These are phyloP conservation scores for Eurystomus gularis DNA, from an alignment of 2,113 vertebrate genomes.

Conservation along the genomic window DNA sequence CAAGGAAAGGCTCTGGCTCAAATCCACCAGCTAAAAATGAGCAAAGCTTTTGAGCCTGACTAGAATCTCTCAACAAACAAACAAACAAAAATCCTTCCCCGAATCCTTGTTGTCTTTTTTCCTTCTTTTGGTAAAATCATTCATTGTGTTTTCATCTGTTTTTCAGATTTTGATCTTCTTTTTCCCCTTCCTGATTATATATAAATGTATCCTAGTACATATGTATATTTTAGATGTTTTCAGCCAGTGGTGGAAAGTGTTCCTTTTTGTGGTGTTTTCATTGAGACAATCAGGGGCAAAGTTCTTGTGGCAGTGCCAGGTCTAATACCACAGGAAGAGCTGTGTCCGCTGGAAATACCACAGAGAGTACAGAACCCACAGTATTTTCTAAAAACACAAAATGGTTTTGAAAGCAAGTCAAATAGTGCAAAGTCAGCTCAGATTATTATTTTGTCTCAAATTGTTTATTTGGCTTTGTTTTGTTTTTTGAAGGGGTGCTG, in stretches of 20 bases:
- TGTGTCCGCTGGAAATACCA: constrained; percentile 69
- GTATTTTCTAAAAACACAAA: constrained; percentile 60
- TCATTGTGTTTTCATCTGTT: background rate
- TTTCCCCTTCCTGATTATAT: background rate
- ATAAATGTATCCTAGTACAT: background rate
- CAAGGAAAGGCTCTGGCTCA: constrained; percentile 52
- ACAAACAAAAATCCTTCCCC: constrained; percentile 19
- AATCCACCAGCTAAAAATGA: constrained; percentile 53
- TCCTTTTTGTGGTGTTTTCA: constrained; percentile 63
- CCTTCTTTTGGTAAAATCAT: background rate
- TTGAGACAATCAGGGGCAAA: constrained; percentile 70
- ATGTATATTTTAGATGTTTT: constrained; percentile 12
- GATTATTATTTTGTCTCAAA: constrained; percentile 12
- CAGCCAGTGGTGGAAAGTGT: constrained; percentile 10
- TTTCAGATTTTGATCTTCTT: background rate
- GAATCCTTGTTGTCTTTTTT: background rate
- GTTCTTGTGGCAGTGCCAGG: constrained; percentile 69
- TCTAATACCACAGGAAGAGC: constrained; percentile 71
- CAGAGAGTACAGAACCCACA: constrained; percentile 46
- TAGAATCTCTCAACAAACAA: constrained; percentile 53
- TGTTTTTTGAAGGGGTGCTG: background rate
- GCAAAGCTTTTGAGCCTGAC: constrained; percentile 48
- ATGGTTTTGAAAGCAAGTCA: constrained; percentile 34
- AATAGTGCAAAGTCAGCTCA: constrained; percentile 40
- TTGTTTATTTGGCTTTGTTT: constrained; percentile 42